phyloP scores from a whole-genome alignment of 1,140 invertebrate genomes.

The Pseudomyrmex flavicornis region DNA sequence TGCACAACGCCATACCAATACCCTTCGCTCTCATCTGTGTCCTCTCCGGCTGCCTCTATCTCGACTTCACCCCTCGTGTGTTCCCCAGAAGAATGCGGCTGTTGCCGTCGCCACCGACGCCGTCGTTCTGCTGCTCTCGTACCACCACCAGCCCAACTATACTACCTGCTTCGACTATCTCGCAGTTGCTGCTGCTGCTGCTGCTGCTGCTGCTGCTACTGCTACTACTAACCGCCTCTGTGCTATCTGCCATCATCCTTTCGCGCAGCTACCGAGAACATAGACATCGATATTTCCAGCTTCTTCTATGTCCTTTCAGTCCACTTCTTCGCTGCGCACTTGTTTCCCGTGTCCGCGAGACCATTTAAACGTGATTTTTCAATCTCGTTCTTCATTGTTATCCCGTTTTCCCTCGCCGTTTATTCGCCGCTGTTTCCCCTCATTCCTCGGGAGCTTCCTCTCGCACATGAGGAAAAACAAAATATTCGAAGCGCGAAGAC shows the following conservation, averaged over 20 bases:
- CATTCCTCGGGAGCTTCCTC: neutral
- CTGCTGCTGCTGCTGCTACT: constrained; percentile 5
- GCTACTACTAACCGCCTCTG: neutral
- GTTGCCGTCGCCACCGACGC: constrained; percentile 6
- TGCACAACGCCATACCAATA: constrained; percentile 58
- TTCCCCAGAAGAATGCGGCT: constrained; percentile 53
- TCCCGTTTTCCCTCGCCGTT: constrained; percentile 26
- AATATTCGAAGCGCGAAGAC: neutral
- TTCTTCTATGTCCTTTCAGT: constrained; percentile 33
- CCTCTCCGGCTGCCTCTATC: constrained; percentile 38
- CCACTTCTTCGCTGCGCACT: constrained; percentile 19
- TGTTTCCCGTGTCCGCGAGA: constrained; percentile 29
- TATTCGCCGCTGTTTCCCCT: neutral
- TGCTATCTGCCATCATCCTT: neutral
- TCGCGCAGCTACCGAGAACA: constrained; percentile 15
- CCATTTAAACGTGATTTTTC: constrained; percentile 55
- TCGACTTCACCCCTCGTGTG: constrained; percentile 23
- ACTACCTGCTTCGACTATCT: no score
- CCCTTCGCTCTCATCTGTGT: constrained; percentile 39
- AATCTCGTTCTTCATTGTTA: constrained; percentile 53
- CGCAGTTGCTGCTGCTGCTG: no score
- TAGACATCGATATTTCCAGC: constrained; percentile 56
- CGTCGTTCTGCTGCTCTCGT: neutral
- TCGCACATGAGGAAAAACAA: neutral
- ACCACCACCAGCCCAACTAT: no score